phyloP scores from a whole-genome alignment of 2,113 vertebrate species.

The Salvelinus fontinalis region DNA sequence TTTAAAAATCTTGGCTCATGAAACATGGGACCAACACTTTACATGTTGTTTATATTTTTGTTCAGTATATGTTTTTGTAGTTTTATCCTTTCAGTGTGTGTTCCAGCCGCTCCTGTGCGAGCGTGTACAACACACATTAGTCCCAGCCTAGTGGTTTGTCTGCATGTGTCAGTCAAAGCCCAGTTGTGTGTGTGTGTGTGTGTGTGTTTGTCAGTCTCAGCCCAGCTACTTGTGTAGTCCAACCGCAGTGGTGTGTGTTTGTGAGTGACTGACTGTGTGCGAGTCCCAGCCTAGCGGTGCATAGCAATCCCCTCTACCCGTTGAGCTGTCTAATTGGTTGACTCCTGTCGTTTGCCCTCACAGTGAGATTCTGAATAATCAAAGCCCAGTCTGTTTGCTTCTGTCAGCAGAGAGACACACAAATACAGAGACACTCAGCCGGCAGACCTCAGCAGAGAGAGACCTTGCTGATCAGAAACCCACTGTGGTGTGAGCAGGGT shows the following conservation, averaged over 20 bases:
- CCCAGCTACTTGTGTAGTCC: not conserved
- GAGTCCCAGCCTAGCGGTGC: not conserved
- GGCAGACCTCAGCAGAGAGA: not conserved
- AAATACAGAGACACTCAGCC: no score
- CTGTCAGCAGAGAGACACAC: not conserved
- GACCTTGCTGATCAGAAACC: conserved; percentile 15
- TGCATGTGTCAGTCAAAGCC: not conserved
- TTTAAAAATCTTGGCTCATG: no score
- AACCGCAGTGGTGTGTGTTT: not conserved
- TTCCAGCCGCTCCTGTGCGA: no score
- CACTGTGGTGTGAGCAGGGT: not conserved
- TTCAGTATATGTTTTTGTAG: no score
- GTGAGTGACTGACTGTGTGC: not conserved
- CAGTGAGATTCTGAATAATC: conserved; percentile 44
- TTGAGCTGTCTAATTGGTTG: conserved; percentile 25
- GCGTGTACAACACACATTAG: no score
- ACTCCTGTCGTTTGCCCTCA: conserved; percentile 34
- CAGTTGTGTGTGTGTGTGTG: not conserved
- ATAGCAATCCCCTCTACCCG: not conserved
- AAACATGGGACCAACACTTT: no score
- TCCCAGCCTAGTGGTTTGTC: no score
- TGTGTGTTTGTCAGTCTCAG: not conserved
- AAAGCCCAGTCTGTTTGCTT: conserved; percentile 41
- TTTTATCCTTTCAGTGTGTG: no score
- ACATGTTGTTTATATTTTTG: no score